These are phyloP conservation scores for Anoplopoma fimbria DNA, from an alignment of 2,113 vertebrate species.

Conservation along the genomic window DNA sequence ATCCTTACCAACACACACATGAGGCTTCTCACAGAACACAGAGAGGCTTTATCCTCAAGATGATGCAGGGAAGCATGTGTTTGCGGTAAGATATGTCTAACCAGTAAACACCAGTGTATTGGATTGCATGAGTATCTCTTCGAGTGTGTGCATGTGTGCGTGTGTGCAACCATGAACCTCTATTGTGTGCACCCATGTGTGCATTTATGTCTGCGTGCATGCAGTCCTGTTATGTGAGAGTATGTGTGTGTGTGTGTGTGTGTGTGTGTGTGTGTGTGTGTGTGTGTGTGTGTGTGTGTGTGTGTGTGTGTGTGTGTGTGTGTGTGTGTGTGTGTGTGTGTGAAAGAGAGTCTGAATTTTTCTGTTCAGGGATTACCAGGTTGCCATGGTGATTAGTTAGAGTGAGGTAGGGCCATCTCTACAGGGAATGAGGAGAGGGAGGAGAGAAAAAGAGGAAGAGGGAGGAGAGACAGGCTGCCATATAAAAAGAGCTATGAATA, in stretches of 20 bases:
- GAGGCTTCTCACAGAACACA: conserved; percentile 19
- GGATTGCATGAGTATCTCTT: conserved; percentile 49
- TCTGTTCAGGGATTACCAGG: conserved; percentile 82
- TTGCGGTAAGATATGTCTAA: conserved; percentile 51
- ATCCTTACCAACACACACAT: conserved; percentile 38
- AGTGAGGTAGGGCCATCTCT: conserved; percentile 77
- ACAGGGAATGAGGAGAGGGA: conserved; percentile 64
- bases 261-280: conserved; percentile 18
- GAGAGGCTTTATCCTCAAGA: conserved; percentile 41
- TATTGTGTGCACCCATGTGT: conserved; percentile 28
- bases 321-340: not conserved
- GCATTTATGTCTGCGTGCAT: conserved; percentile 13
- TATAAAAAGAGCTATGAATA: conserved; percentile 72
- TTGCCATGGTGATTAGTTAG: conserved; percentile 85
- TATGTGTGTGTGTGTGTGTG: not conserved
- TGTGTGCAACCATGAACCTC: not conserved
- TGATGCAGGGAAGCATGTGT: conserved; percentile 31
- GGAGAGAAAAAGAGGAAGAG: conserved; percentile 39
- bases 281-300: not conserved
- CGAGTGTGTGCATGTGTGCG: not conserved
- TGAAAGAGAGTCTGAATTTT: conserved; percentile 59
- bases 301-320: conserved; percentile 23
- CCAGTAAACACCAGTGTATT: conserved; percentile 71
- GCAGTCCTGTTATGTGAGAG: not conserved
- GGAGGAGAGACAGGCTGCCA: conserved; percentile 65